Percentiles rank a stretch among this genome's conserved stretches.
These are phyloP conservation scores for Phortica okadai DNA, from an alignment of 2,888 invertebrate genomes.

Conservation along the genomic window DNA sequence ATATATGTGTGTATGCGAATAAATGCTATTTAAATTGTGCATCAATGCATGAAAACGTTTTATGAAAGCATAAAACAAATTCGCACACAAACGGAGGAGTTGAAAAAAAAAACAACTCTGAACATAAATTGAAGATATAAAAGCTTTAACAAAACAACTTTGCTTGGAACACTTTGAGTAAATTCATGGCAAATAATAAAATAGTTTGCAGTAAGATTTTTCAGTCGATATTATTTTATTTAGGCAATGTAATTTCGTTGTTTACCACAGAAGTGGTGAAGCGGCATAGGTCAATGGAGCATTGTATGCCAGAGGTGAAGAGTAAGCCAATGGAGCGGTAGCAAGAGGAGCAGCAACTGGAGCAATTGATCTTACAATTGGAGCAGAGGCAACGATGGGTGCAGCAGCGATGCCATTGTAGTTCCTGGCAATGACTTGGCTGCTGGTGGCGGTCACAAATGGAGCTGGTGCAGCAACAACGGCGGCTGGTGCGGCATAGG, in stretches of 20 bases:
- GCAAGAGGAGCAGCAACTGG: constrained; percentile 47
- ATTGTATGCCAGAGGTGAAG: constrained; percentile 40
- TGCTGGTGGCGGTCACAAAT: constrained; percentile 54
- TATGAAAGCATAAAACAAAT: background rate
- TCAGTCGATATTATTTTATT: constrained; percentile 3
- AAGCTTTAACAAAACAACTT: too few relatives aligned
- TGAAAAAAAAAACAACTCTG: too few relatives aligned
- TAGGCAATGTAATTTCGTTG: constrained; percentile 26
- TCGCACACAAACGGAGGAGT: too few relatives aligned
- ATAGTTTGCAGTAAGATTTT: background rate
- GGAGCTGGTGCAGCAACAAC: constrained; percentile 58
- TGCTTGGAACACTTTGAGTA: too few relatives aligned
- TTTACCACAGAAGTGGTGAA: constrained; percentile 31
- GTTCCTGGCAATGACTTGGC: constrained; percentile 50
- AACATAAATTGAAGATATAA: too few relatives aligned
- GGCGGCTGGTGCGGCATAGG: constrained; percentile 26
- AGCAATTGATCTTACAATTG: constrained; percentile 50
- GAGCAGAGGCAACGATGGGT: constrained; percentile 52
- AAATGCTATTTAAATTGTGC: constrained; percentile 62
- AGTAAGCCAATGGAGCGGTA: constrained; percentile 42
- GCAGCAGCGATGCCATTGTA: constrained; percentile 61
- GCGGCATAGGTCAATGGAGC: constrained; percentile 27
- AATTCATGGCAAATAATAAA: too few relatives aligned
- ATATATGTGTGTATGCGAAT: constrained; percentile 38
- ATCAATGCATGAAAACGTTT: constrained; percentile 64